Conservation (phyloP, 2,797 vertebrate genomes). For the Sebastes taczanowskii region DNA sequence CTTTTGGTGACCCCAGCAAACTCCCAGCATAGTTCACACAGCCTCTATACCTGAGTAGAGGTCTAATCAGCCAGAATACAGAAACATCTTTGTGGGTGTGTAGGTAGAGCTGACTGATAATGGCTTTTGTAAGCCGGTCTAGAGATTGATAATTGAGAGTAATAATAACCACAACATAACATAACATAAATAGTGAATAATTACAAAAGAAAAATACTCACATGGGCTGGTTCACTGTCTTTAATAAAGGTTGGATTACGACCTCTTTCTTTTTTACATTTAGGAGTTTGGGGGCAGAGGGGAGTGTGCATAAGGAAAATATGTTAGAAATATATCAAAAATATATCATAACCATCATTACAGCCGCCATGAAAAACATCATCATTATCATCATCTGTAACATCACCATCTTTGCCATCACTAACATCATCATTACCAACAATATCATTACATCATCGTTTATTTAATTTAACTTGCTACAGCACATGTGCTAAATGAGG, state of each 20-base stretch:
- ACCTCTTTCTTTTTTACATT: conserved; percentile 66
- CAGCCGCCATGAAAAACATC: conserved; percentile 49
- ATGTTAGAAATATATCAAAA: conserved; percentile 74
- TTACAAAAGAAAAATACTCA: conserved; percentile 28
- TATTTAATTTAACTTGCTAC: conserved; percentile 75
- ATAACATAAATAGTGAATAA: background rate
- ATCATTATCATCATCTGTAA: conserved; percentile 42
- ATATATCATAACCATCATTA: conserved; percentile 70
- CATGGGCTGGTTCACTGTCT: conserved; percentile 73
- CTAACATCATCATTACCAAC: conserved; percentile 48
- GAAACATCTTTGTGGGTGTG: background rate
- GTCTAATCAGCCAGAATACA: background rate
- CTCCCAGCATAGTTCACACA: background rate
- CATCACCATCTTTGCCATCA: conserved; percentile 41
- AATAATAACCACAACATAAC: background rate
- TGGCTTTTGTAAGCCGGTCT: background rate
- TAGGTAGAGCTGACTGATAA: background rate
- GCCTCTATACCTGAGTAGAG: background rate
- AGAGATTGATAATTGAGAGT: background rate
- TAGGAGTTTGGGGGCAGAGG: conserved; percentile 53
- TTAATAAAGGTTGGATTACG: conserved; percentile 79
- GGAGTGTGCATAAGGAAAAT: conserved; percentile 68
- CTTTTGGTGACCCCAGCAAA: background rate
- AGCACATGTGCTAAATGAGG: conserved; percentile 81
- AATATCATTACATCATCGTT: conserved; percentile 52